Evolutionary conservation across 2,888 invertebrate species (phyloP).

Genomic region (Lapara coniferarum): DNA sequence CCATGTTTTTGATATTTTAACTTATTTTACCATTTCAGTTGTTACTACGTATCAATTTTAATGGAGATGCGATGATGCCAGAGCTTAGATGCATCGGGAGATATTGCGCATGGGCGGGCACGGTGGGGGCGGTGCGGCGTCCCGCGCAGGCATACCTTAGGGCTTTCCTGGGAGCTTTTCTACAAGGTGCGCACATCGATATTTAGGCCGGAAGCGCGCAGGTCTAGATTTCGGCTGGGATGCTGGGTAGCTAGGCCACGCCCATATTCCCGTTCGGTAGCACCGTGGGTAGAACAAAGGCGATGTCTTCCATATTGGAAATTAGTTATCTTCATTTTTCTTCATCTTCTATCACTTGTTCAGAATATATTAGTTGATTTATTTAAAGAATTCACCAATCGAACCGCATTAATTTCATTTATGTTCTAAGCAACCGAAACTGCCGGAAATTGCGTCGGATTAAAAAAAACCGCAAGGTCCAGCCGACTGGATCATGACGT

Average conservation of each 20-base stretch:
- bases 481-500: too few relatives aligned
- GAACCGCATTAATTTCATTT: too few relatives aligned
- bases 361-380: too few relatives aligned
- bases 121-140: not conserved
- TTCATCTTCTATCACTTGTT: not conserved
- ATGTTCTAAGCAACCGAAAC: too few relatives aligned
- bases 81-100: not conserved
- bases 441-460: too few relatives aligned
- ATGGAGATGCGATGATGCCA: not conserved
- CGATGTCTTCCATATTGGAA: not conserved
- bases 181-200: constrained; percentile 35
- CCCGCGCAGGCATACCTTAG: constrained; percentile 2
- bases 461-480: too few relatives aligned
- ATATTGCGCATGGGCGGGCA: not conserved
- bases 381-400: too few relatives aligned
- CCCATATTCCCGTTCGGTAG: not conserved
- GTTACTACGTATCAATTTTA: not conserved
- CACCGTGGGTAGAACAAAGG: constrained; percentile 11
- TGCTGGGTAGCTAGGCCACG: not conserved
- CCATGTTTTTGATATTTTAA: not conserved
- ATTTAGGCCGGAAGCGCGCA: constrained; percentile 27
- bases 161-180: not conserved
- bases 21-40: too few relatives aligned
- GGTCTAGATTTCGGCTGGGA: constrained; percentile 27
- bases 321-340: not conserved